Percentiles rank a stretch among this genome's conserved stretches.
phyloP scores from a whole-genome alignment of 2,797 vertebrate genomes.

The Avahi laniger region DNA sequence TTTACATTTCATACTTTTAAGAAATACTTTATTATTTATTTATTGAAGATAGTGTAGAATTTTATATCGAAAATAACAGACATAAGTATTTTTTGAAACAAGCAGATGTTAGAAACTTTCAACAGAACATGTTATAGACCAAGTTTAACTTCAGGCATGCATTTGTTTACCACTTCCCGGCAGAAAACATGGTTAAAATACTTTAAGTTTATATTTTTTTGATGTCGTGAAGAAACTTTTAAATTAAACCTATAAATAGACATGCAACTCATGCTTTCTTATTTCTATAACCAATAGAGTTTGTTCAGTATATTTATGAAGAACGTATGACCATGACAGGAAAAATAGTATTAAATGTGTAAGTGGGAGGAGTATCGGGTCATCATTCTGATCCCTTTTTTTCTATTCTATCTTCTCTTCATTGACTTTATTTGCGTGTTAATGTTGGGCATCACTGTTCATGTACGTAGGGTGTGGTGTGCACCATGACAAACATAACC shows the following conservation, averaged over 20 bases:
- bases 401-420: slow-evolving; percentile 72
- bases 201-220: slow-evolving; percentile 82
- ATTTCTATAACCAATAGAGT: slow-evolving; percentile 79
- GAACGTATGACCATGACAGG: slow-evolving; percentile 78
- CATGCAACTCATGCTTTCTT: slow-evolving; percentile 75
- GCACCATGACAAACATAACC: not conserved
- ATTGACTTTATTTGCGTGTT: not conserved
- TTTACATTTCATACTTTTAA: slow-evolving; percentile 90
- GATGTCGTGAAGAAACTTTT: slow-evolving; percentile 82
- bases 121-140: slow-evolving; percentile 74
- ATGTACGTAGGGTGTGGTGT: not conserved
- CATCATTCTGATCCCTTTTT: slow-evolving; percentile 66
- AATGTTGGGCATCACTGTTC: not conserved
- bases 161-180: slow-evolving; percentile 80
- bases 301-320: slow-evolving; percentile 82
- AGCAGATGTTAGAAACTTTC: slow-evolving; percentile 83
- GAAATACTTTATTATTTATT: slow-evolving; percentile 88
- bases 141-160: slow-evolving; percentile 77
- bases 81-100: slow-evolving; percentile 85
- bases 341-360: slow-evolving; percentile 73
- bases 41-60: slow-evolving; percentile 86
- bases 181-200: slow-evolving; percentile 76
- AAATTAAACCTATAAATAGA: slow-evolving; percentile 81
- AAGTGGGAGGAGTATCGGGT: slow-evolving; percentile 74
- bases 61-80: slow-evolving; percentile 86